Evolutionary conservation across 1,140 invertebrate genomes (phyloP), one percentile per base, ranked within the genome.

Genomic region (Drosophila equinoxialis): DNA sequence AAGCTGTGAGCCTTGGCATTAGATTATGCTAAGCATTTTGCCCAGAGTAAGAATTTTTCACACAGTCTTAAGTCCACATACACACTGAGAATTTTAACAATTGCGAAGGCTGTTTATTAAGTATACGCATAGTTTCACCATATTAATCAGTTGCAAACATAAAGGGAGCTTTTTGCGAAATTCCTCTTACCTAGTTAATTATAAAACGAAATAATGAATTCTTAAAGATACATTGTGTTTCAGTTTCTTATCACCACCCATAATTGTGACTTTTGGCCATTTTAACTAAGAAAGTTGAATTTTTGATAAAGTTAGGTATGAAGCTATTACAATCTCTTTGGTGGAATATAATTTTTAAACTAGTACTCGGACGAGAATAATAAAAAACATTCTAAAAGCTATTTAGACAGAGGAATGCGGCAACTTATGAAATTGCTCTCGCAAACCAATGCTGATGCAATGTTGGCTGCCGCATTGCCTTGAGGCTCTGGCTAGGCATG

Each of bases 21-120:
- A 78, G 63, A 85, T 85, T 81, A 85, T 85, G 82, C 78, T 81
- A 79, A 79, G 78, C 75, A 75, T 79, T 79, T 63, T 67, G 74
- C 71, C 66, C 65, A 64, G 55, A 80, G 74, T 84, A 65, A 66
- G 71, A 72, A 71, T 70, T 74, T 73, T 61, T 64, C 65, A 54
- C 60, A 57, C 65, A 51, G 48, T 65, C 65, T 62, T 39, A 51
- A 20, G 13, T 74, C 48, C 55, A 60, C 59, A 55, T 37, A 64
- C 41, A 8, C 8, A 26, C 3, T 23, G 45, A 51, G 45, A 1
- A 45, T 2, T 20, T 30, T 11, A 13, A n/a, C 20, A 62, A 1
- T 37, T 23, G 37, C 51, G 71, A 65, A 41, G 54, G 41, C 3
- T 23, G 37, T 2, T 65, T 23, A n/a, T 42, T 11, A 11, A 10